A percentile compares a stretch with the other conserved stretches of the same genome.
phyloP scores from a whole-genome alignment of 2,113 vertebrate species.

The Panthera leo region DNA sequence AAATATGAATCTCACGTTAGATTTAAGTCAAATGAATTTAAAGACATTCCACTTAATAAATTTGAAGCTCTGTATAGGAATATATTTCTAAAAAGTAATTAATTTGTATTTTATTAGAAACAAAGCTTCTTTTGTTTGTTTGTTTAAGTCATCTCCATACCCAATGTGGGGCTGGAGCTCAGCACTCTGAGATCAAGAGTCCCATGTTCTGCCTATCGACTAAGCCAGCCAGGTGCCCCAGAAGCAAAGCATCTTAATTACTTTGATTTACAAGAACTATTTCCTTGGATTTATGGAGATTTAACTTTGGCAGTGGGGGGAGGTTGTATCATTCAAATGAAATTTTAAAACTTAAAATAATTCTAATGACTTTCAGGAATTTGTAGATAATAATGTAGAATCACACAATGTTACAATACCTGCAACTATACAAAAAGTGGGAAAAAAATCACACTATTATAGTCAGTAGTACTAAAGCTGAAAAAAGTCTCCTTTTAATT shows the following conservation, averaged over 20 bases:
- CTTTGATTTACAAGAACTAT: conserved; percentile 51
- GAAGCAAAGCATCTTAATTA: conserved; percentile 42
- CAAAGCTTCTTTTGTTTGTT: not conserved
- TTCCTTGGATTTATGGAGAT: conserved; percentile 46
- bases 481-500: conserved; percentile 37
- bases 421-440: conserved; percentile 36
- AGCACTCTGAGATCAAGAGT: not conserved
- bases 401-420: conserved; percentile 37
- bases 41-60: conserved; percentile 49
- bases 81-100: conserved; percentile 46
- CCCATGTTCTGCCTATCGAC: not conserved
- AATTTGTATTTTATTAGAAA: conserved; percentile 30
- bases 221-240: not conserved
- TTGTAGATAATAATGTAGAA: conserved; percentile 47
- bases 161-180: not conserved
- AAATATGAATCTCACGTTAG: conserved; percentile 25
- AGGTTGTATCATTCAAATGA: conserved; percentile 24
- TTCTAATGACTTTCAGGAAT: conserved; percentile 44
- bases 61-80: conserved; percentile 37
- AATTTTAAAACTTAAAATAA: conserved; percentile 52
- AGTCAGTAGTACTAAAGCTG: conserved; percentile 1
- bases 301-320: conserved; percentile 47
- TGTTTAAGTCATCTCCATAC: not conserved
- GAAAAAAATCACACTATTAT: not conserved
- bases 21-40: conserved; percentile 45